Evolutionary conservation across 2,797 vertebrate genomes (phyloP).

Genomic region (Varecia variegata): DNA sequence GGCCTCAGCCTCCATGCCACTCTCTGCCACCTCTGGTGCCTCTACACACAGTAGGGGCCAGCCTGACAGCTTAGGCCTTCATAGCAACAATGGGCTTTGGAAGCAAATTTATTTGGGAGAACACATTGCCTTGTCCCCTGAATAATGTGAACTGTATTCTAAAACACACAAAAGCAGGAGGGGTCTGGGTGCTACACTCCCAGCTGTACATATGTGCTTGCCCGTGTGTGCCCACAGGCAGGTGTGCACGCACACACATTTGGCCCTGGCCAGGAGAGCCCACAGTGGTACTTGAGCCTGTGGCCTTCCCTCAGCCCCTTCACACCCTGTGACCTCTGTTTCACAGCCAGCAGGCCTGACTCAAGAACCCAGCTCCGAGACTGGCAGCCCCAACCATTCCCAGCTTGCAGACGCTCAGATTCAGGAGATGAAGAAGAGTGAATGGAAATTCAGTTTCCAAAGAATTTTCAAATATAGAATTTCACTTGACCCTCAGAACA

Average conservation of each 20-base stretch:
- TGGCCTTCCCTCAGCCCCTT: not conserved
- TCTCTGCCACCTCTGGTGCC: not conserved
- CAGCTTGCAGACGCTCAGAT: not conserved
- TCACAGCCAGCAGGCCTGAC: not conserved
- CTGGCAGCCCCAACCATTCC: not conserved
- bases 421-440: not conserved
- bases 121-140: not conserved
- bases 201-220: not conserved
- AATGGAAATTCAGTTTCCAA: not conserved
- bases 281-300: no score
- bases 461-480: not conserved
- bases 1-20: not conserved
- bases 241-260: not conserved
- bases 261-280: not conserved
- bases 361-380: not conserved
- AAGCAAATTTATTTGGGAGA: not conserved
- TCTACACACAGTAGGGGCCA: not conserved
- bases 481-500: not conserved
- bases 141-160: not conserved
- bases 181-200: not conserved
- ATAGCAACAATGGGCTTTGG: not conserved
- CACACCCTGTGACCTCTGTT: not conserved
- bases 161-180: not conserved
- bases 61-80: not conserved
- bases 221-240: not conserved